Evolutionary conservation across 2,113 vertebrate species (phyloP).

Genomic region (Istiophorus platypterus): DNA sequence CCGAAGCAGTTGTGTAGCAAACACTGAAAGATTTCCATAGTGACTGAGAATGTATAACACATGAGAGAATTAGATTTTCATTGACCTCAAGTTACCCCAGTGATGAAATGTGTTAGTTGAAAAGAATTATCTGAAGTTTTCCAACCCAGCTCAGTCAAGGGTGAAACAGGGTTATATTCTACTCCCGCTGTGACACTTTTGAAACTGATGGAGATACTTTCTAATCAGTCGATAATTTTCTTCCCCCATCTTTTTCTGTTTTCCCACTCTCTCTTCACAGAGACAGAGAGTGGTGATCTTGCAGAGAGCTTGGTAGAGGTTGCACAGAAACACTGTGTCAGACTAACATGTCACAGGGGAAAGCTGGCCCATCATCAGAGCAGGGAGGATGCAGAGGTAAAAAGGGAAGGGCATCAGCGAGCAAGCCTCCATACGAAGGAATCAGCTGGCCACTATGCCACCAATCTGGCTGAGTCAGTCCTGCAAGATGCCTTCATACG

Average conservation of each 20-base stretch:
- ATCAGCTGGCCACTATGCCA: constrained; percentile 91
- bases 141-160: constrained; percentile 8
- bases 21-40: background rate
- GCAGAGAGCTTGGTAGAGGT: constrained; percentile 74
- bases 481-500: constrained; percentile 96
- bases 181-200: constrained; percentile 21
- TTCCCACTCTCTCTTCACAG: constrained; percentile 63
- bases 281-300: constrained; percentile 69
- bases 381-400: constrained; percentile 77
- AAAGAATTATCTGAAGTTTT: constrained; percentile 20
- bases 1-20: background rate
- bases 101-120: background rate
- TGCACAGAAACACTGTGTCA: constrained; percentile 76
- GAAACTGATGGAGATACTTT: constrained; percentile 30
- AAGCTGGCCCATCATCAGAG: constrained; percentile 67
- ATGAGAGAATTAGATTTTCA: background rate
- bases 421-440: constrained; percentile 58
- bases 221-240: constrained; percentile 50
- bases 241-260: constrained; percentile 30
- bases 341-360: constrained; percentile 73
- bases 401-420: constrained; percentile 50
- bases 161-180: constrained; percentile 19
- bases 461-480: constrained; percentile 94
- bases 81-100: background rate
- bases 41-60: background rate